A percentile compares a stretch with the other conserved stretches of the same genome.
Evolutionary conservation across 1,140 invertebrate genomes (phyloP).

Genomic region (Archegozetes longisetosus): DNA sequence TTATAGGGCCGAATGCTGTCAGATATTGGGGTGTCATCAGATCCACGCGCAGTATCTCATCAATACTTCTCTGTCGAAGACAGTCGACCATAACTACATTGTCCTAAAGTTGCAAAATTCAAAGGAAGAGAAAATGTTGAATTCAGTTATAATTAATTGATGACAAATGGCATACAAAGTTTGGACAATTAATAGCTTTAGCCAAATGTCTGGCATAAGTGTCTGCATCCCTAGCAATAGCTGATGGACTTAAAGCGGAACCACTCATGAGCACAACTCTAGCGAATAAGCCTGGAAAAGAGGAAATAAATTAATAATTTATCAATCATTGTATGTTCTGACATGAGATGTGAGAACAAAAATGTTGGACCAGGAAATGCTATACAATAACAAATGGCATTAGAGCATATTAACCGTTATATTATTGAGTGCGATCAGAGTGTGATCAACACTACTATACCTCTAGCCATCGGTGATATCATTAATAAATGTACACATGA

Average conservation of each 20-base stretch:
- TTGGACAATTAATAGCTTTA: conserved; percentile 16
- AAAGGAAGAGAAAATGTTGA: not conserved
- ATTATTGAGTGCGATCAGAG: not conserved
- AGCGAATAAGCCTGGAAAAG: conserved; percentile 24
- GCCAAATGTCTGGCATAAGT: conserved; percentile 50
- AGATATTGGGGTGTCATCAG: conserved; percentile 60
- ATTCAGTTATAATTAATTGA: not conserved
- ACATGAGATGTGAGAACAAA: too few relatives aligned
- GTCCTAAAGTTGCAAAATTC: conserved; percentile 19
- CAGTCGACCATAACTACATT: conserved; percentile 22
- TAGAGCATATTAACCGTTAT: not conserved
- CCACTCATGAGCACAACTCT: conserved; percentile 28
- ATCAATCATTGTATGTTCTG: not conserved
- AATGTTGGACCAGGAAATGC: too few relatives aligned
- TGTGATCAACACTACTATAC: conserved; percentile 36
- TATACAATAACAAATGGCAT: not conserved
- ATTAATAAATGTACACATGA: conserved; percentile 87
- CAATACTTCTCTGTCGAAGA: not conserved
- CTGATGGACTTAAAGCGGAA: conserved; percentile 30
- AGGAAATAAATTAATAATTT: not conserved
- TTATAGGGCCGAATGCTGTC: conserved; percentile 69
- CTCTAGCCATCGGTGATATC: conserved; percentile 76
- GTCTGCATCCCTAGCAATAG: conserved; percentile 31
- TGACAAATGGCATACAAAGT: conserved; percentile 11
- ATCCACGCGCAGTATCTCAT: conserved; percentile 28